A percentile compares a stretch with the other conserved stretches of the same genome.
Evolutionary conservation across 2,113 vertebrate species (phyloP).

Genomic region (Ardeotis arabs): DNA sequence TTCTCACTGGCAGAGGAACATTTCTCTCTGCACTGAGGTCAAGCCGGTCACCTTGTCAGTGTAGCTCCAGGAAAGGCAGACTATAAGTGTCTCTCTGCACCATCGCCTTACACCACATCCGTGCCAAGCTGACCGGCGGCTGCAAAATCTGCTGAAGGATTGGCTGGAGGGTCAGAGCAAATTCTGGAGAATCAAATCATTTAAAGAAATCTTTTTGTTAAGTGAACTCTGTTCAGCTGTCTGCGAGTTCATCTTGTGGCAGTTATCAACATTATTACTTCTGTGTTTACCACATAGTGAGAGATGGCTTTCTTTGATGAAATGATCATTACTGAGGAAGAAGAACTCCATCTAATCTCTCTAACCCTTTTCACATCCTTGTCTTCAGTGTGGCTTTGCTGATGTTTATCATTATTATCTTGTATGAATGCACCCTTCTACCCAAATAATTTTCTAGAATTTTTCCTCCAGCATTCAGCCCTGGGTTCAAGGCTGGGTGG

Average conservation of each 20-base stretch:
- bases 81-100: not conserved
- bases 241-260: not conserved
- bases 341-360: not conserved
- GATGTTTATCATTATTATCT: not conserved
- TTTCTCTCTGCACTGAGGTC: not conserved
- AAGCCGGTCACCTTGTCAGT: rapidly evolving
- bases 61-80: not conserved
- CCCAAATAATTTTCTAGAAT: not conserved
- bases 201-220: not conserved
- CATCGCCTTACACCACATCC: rapidly evolving
- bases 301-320: not conserved
- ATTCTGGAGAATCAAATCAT: not conserved
- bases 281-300: not conserved
- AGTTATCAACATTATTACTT: not conserved
- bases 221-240: not conserved
- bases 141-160: not conserved
- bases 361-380: not conserved
- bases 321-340: not conserved
- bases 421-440: conserved; percentile 17
- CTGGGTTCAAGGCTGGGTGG: not conserved
- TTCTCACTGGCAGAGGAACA: not conserved
- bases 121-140: not conserved
- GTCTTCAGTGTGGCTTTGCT: not conserved
- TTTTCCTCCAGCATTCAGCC: not conserved
- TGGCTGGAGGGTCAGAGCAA: not conserved